Percentiles rank a stretch among this genome's conserved stretches.
Conservation (phyloP, 2,113 vertebrate genomes). For the Mormoops blainvillei region DNA sequence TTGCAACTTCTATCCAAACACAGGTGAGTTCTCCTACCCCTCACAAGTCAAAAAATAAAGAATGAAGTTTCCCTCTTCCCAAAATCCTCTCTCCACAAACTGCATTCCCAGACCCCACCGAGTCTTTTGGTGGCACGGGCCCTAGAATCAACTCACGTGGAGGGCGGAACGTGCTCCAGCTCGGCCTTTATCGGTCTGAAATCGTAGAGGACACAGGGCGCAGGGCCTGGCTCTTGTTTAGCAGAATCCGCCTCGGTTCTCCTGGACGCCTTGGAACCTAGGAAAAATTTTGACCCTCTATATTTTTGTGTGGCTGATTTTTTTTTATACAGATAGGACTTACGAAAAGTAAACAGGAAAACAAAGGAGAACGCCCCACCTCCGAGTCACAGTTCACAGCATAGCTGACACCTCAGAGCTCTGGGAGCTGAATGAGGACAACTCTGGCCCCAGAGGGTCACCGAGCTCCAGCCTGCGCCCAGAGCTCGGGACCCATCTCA, state of each 20-base stretch:
- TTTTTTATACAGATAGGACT: not conserved
- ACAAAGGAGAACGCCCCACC: not conserved
- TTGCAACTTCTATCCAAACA: not conserved
- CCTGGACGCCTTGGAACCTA: not conserved
- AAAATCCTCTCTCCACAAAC: not conserved
- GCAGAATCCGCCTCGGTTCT: not conserved
- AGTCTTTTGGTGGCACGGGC: not conserved
- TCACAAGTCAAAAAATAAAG: not conserved
- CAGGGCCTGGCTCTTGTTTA: not conserved
- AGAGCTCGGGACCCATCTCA: too few relatives aligned
- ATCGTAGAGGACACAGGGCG: not conserved
- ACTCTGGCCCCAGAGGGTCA: not conserved
- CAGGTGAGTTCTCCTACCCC: not conserved
- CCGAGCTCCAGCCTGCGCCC: accelerated
- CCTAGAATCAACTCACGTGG: not conserved
- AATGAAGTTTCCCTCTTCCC: not conserved
- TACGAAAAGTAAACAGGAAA: constrained; percentile 23
- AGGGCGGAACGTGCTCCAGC: not conserved
- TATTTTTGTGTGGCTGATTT: not conserved
- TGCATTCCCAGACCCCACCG: not conserved
- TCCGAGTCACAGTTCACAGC: not conserved
- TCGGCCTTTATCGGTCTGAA: not conserved
- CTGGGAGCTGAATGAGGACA: not conserved
- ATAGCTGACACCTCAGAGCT: accelerated
- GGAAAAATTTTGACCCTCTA: not conserved